phyloP scores from a whole-genome alignment of 2,797 vertebrate species.

The Tadarida brasiliensis region DNA sequence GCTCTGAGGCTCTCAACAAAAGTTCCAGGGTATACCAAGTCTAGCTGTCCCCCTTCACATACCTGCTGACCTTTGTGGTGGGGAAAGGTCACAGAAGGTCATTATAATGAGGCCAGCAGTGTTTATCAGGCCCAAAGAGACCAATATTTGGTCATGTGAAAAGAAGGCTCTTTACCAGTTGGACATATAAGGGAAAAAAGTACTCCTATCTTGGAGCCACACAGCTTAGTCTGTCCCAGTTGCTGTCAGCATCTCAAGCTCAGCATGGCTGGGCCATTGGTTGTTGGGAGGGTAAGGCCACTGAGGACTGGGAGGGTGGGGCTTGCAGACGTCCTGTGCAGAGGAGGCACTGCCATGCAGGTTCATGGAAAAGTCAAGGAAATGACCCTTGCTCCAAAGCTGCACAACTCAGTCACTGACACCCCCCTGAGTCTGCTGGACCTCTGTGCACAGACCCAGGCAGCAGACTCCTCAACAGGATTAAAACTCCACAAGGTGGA shows the following conservation, averaged over 20 bases:
- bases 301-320: background rate
- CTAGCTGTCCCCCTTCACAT: background rate
- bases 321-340: background rate
- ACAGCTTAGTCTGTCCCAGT: background rate
- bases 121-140: background rate
- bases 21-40: background rate
- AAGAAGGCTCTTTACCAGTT: background rate
- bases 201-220: background rate
- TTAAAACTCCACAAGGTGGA: background rate
- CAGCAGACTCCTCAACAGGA: no score
- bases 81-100: no score
- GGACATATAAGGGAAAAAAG: background rate
- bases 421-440: background rate
- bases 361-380: background rate
- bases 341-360: background rate
- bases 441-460: background rate
- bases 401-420: background rate
- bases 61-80: background rate
- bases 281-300: background rate
- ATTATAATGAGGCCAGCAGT: no score
- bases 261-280: background rate
- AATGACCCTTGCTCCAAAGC: background rate
- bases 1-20: background rate
- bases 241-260: background rate
- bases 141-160: background rate